Percentiles rank a stretch among this genome's conserved stretches.
phyloP scores from a whole-genome alignment of 2,113 vertebrate species.

The Toxostoma redivivum region DNA sequence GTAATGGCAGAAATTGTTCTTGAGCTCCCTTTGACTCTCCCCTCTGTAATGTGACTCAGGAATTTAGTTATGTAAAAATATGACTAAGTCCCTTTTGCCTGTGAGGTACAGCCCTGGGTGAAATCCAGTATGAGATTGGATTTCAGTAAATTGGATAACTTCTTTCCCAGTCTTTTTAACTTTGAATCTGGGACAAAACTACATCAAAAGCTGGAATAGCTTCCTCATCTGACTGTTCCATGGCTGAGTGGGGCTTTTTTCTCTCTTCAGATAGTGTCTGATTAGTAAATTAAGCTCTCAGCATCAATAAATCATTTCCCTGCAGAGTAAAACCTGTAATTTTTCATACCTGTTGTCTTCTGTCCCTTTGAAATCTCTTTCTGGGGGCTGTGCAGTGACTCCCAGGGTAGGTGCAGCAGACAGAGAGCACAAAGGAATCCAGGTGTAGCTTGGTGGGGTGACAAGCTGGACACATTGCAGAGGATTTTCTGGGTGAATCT shows the following conservation, averaged over 20 bases:
- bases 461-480: background rate
- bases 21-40: conserved; percentile 10
- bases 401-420: background rate
- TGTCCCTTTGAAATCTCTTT: background rate
- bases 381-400: background rate
- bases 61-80: conserved; percentile 17
- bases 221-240: background rate
- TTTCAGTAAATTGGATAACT: conserved; percentile 60
- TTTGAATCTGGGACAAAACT: conserved; percentile 39
- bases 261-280: background rate
- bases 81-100: conserved; percentile 31
- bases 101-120: conserved; percentile 46
- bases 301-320: background rate
- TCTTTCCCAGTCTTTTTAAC: conserved; percentile 47
- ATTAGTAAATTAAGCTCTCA: background rate
- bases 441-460: background rate
- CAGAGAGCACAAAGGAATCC: background rate
- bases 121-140: conserved; percentile 15
- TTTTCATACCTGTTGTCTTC: background rate
- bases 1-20: background rate
- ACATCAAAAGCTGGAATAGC: background rate
- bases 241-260: background rate
- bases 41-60: conserved; percentile 31
- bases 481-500: background rate
- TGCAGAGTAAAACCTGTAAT: background rate